These are phyloP conservation scores for Lamprotornis superbus DNA, from an alignment of 2,113 vertebrate genomes.

Conservation along the genomic window DNA sequence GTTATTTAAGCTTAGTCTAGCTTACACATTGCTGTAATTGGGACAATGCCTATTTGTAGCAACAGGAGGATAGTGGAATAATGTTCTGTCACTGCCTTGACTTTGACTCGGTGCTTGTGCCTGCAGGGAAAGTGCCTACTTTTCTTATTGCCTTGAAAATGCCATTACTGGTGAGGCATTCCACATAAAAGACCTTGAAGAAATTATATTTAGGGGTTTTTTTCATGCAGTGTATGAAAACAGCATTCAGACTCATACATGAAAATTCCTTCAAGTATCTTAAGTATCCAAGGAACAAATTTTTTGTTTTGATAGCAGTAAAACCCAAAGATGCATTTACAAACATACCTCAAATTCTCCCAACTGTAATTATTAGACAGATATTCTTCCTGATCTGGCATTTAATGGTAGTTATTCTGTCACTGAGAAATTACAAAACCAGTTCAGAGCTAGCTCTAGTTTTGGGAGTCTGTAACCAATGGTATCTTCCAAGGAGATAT, in stretches of 20 bases:
- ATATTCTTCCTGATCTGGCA: background rate
- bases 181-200: background rate
- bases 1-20: background rate
- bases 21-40: rapidly evolving
- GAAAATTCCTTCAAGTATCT: background rate
- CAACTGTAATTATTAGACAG: background rate
- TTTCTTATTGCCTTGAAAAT: background rate
- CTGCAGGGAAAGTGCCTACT: background rate
- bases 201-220: background rate
- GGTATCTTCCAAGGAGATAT: background rate
- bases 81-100: background rate
- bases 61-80: background rate
- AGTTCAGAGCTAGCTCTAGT: background rate
- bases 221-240: background rate
- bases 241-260: background rate
- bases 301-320: background rate
- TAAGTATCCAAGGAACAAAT: background rate
- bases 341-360: background rate
- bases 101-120: background rate
- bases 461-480: background rate
- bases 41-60: background rate
- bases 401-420: background rate
- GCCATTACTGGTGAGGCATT: background rate
- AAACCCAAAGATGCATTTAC: background rate
- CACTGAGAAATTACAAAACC: background rate